Evolutionary conservation across 2,888 invertebrate species (phyloP).

Genomic region (Nomada ferruginata): DNA sequence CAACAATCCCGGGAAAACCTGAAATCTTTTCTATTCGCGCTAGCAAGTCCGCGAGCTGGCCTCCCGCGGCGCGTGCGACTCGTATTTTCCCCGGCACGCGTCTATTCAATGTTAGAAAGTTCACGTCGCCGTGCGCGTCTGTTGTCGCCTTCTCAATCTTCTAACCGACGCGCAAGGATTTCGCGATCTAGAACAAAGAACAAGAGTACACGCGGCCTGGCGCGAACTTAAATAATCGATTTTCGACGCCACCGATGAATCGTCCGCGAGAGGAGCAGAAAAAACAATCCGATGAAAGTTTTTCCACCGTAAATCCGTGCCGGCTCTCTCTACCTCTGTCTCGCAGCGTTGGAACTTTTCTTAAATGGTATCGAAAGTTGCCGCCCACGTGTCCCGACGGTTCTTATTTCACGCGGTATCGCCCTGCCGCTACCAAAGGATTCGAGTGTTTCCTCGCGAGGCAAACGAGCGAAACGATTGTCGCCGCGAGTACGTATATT

Average conservation of each 20-base stretch:
- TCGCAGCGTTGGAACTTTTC: neutral
- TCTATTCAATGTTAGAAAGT: too few species aligned
- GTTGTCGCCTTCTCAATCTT: too few species aligned
- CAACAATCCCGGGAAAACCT: neutral
- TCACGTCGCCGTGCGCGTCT: too few species aligned
- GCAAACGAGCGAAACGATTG: too few species aligned
- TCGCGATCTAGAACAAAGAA: neutral
- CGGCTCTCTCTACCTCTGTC: neutral
- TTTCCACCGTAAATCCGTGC: constrained; percentile 8
- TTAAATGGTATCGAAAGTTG: neutral
- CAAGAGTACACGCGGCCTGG: neutral
- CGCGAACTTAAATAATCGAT: neutral
- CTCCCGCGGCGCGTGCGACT: too few species aligned
- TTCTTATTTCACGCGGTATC: neutral
- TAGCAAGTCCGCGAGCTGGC: too few species aligned
- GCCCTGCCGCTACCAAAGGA: neutral
- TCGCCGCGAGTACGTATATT: too few species aligned
- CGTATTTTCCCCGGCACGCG: too few species aligned
- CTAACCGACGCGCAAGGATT: neutral
- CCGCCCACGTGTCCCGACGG: neutral
- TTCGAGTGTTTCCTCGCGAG: neutral
- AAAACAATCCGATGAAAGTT: constrained; percentile 27
- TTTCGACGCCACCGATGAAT: neutral
- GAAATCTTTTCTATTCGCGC: too few species aligned
- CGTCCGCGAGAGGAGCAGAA: neutral